Base-by-base conservation (phyloP, 2,113 vertebrate species). In the Propithecus coquereli region DNA sequence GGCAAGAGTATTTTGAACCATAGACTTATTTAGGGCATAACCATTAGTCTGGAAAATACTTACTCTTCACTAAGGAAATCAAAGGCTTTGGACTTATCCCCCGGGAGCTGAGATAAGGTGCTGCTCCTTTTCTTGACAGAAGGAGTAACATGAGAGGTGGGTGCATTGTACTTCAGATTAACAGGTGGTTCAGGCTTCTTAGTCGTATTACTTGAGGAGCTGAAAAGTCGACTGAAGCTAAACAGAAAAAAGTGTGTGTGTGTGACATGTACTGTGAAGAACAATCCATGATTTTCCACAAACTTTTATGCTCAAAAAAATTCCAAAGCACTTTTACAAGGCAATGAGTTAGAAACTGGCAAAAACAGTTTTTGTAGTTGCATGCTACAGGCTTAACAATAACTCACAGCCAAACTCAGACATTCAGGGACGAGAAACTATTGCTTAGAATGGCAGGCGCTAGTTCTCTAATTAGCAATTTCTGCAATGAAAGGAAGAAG, bases 51-150 rank as follows among this genome's bases (percentile, higher is more conserved):
- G 2, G 2, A 79, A 88, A 87, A 85, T 37, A 97, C 99, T 99
- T 96, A 99, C 99, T 99, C 99, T 97, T 99, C 99, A 79, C 99
- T 99, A 95, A 99, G 99, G 98, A 99, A 99, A 98, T 99, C 99
- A 76, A 99, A 99, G 71, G 99, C 99, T 98, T 99, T 99, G 97
- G 99, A 99, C 98, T 99, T 99, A 98, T 99, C 99, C 54, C 99
- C 99, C 32, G 99, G 99, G 92, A 99, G 99, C 50, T 99, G 99
- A 97, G 99, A 99, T 98, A 99, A 98, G 40, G 99, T 98, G 98
- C 99, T 99, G 98, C 99, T 99, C 98, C 99, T 99, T 98, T 99
- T 99, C 99, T 99, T 99, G 92, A 99, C 99, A 0, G 99, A 99
- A 0, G 99, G 99, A 92, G 99, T 99, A 86, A 99, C 98, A 73